Percentiles rank a stretch among this genome's conserved stretches.
phyloP scores from a whole-genome alignment of 2,888 invertebrate genomes.

The Cephus rjabovi region DNA sequence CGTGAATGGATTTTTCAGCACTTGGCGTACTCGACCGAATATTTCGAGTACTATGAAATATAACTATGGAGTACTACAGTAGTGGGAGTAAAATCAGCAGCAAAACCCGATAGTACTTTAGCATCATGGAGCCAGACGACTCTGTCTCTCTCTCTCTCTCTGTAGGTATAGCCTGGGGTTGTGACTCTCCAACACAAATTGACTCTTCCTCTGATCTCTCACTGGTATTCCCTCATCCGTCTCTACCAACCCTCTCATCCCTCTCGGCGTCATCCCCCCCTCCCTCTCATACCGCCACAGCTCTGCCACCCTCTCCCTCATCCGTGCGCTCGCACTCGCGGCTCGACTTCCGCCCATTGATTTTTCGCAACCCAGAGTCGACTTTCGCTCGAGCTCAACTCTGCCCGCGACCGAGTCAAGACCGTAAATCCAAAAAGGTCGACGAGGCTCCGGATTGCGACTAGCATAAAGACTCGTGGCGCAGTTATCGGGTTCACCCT shows the following conservation, averaged over 20 bases:
- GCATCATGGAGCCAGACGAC: not conserved
- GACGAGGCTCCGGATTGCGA: constrained; percentile 30
- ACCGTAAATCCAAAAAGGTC: constrained; percentile 40
- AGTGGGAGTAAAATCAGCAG: not conserved
- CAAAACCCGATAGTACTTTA: not conserved
- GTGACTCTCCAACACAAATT: not conserved
- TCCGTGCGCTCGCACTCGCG: not conserved
- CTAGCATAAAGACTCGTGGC: constrained; percentile 21
- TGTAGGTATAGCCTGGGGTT: not conserved
- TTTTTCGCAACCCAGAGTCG: constrained; percentile 5
- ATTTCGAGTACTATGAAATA: not conserved
- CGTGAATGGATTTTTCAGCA: not conserved
- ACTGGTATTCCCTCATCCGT: not conserved
- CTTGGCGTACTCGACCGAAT: not conserved
- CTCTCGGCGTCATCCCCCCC: not conserved
- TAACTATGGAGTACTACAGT: not conserved
- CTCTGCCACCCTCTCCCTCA: not conserved
- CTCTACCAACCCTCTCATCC: not conserved
- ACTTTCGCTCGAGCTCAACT: not conserved
- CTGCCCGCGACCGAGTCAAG: constrained; percentile 26
- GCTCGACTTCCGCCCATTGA: constrained; percentile 9
- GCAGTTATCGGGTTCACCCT: constrained; percentile 14
- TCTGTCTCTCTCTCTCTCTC: not conserved
- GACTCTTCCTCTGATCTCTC: not conserved
- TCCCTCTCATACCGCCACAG: too few species aligned